phyloP scores from a whole-genome alignment of 2,113 vertebrate species.

The Hydrolagus affinis region DNA sequence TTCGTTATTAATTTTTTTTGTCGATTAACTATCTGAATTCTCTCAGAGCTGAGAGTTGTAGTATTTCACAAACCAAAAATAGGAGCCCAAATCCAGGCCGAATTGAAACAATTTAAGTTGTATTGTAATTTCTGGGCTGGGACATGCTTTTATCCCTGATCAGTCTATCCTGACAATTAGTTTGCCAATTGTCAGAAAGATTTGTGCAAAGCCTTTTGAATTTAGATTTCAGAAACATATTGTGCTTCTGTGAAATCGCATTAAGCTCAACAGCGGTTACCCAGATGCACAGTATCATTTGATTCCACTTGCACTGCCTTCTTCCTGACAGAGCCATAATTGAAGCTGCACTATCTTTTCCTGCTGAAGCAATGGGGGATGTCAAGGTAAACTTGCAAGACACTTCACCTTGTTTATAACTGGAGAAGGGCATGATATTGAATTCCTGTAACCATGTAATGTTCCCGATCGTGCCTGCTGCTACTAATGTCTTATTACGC shows the following conservation, averaged over 20 bases:
- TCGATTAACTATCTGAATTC: not conserved
- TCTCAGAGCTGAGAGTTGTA: not conserved
- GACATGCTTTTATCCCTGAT: not conserved
- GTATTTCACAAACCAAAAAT: not conserved
- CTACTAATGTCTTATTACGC: no score
- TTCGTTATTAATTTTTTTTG: not conserved
- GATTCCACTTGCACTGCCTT: not conserved
- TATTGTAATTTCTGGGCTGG: no score
- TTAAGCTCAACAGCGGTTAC: not conserved
- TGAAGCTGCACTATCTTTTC: not conserved
- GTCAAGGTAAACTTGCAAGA: not conserved
- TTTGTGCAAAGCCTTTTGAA: slow-evolving; percentile 7
- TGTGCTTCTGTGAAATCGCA: not conserved
- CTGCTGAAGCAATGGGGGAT: not conserved
- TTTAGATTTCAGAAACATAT: not conserved
- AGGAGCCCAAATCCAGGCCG: not conserved
- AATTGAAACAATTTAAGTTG: no score
- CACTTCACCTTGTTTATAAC: no score
- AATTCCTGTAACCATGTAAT: no score
- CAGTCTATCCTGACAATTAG: not conserved
- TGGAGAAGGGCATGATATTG: no score
- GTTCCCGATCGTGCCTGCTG: no score
- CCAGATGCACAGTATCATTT: not conserved
- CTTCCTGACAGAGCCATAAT: not conserved
- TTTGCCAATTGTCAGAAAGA: not conserved